Evolutionary conservation across 2,888 invertebrate species (phyloP).

Genomic region (Anoplius nigerrimus): DNA sequence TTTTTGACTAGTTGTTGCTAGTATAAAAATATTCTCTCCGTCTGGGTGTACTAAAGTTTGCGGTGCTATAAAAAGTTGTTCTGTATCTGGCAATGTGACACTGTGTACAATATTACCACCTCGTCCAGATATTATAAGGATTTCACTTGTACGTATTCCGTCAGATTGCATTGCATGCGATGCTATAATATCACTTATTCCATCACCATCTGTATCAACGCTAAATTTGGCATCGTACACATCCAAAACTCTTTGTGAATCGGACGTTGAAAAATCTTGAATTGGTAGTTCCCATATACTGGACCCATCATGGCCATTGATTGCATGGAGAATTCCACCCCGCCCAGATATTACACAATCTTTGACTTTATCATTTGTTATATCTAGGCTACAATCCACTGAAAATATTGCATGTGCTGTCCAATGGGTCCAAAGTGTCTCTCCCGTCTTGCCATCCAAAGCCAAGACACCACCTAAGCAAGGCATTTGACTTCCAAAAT

Average conservation of each 20-base stretch:
- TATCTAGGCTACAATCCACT: slow-evolving; percentile 83
- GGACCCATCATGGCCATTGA: slow-evolving; percentile 82
- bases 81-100: slow-evolving; percentile 80
- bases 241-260: slow-evolving; percentile 67
- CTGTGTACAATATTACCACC: slow-evolving; percentile 81
- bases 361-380: slow-evolving; percentile 81
- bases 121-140: slow-evolving; percentile 84
- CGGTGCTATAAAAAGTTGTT: slow-evolving; percentile 85
- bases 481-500: slow-evolving; percentile 80
- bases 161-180: slow-evolving; percentile 80
- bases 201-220: slow-evolving; percentile 83
- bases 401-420: slow-evolving; percentile 84
- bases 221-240: slow-evolving; percentile 84
- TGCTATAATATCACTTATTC: slow-evolving; percentile 82
- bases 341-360: slow-evolving; percentile 87
- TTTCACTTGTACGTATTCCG: slow-evolving; percentile 78
- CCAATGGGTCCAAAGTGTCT: slow-evolving; percentile 85
- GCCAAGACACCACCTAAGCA: slow-evolving; percentile 87
- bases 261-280: slow-evolving; percentile 60
- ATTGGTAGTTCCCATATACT: slow-evolving; percentile 80
- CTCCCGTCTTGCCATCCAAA: slow-evolving; percentile 83
- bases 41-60: slow-evolving; percentile 80
- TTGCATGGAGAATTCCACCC: slow-evolving; percentile 81
- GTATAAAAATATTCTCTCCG: slow-evolving; percentile 80
- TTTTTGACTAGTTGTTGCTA: slow-evolving; percentile 85